A percentile compares a stretch with the other conserved stretches of the same genome.
phyloP scores from a whole-genome alignment of 2,888 invertebrate species.

The Yponomeuta plumbellus region DNA sequence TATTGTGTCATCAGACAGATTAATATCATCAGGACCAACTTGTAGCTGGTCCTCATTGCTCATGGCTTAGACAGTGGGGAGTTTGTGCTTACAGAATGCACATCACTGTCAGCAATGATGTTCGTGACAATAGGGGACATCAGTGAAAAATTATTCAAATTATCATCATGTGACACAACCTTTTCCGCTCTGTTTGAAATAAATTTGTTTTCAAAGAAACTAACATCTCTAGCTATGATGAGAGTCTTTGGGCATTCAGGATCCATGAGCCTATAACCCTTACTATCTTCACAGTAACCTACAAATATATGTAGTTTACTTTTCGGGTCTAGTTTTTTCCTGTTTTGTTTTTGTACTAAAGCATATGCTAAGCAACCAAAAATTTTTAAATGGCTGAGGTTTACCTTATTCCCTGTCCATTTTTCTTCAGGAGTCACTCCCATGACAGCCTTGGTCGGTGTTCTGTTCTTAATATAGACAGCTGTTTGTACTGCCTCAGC shows the following conservation, averaged over 20 bases:
- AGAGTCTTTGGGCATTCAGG: slow-evolving; percentile 19
- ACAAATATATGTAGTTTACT: slow-evolving; percentile 19
- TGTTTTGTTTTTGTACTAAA: slow-evolving; percentile 17
- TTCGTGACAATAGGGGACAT: no score
- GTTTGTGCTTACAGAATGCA: no score
- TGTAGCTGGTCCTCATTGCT: no score
- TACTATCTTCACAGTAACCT: slow-evolving; percentile 17
- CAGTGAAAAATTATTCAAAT: no score
- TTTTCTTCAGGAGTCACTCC: slow-evolving; percentile 24
- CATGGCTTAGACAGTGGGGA: no score
- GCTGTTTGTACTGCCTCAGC: slow-evolving; percentile 25
- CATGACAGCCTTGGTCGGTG: slow-evolving; percentile 23
- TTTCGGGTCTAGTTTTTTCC: slow-evolving; percentile 23
- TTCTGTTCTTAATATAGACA: slow-evolving; percentile 23
- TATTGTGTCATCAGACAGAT: no score
- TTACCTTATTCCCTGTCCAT: slow-evolving; percentile 22
- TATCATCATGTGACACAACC: no score
- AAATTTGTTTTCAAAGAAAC: slow-evolving; percentile 20
- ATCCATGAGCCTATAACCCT: slow-evolving; percentile 22
- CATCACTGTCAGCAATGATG: no score
- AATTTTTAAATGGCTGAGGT: slow-evolving; percentile 20
- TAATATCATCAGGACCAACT: no score
- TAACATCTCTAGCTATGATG: slow-evolving; percentile 22
- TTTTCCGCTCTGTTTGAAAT: no score
- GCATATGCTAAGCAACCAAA: slow-evolving; percentile 26